Conservation (phyloP, 2,888 invertebrate species). For the Apocheima hispidaria region DNA sequence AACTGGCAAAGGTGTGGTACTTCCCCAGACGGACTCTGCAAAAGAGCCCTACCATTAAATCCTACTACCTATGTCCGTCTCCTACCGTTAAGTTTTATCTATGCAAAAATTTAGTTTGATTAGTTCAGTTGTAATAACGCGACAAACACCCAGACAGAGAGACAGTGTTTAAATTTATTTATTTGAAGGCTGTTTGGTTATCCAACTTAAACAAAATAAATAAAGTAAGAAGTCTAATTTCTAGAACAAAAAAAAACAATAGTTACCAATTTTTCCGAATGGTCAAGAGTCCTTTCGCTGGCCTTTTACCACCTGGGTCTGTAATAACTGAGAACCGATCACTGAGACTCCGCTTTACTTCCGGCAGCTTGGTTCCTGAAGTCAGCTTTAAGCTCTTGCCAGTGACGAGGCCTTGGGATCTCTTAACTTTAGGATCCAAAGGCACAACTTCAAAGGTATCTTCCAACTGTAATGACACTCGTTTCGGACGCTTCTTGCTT, state of each 20-base stretch:
- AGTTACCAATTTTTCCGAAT: constrained; percentile 83
- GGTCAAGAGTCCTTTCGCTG: constrained; percentile 70
- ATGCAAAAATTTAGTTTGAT: too few species aligned
- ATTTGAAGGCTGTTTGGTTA: too few species aligned
- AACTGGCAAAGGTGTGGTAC: too few species aligned
- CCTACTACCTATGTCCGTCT: too few species aligned
- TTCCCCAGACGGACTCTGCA: too few species aligned
- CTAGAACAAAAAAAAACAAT: constrained; percentile 38
- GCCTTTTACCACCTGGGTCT: constrained; percentile 69
- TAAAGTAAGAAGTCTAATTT: too few species aligned
- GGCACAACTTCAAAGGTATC: constrained; percentile 47
- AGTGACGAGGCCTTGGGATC: constrained; percentile 56
- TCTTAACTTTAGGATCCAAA: constrained; percentile 54
- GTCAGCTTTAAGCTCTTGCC: constrained; percentile 72
- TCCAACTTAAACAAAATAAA: too few species aligned
- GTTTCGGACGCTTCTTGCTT: constrained; percentile 60
- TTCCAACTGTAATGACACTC: constrained; percentile 58
- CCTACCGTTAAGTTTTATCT: too few species aligned
- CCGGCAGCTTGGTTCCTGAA: constrained; percentile 67
- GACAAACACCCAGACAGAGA: too few species aligned
- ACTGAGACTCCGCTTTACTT: constrained; percentile 81
- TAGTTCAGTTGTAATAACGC: too few species aligned
- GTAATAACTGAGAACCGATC: constrained; percentile 77
- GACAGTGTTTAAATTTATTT: too few species aligned
- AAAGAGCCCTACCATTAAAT: too few species aligned